A percentile compares a stretch with the other conserved stretches of the same genome.
Conservation (phyloP, 1,140 invertebrate species). For the Trichogramma pretiosum region DNA sequence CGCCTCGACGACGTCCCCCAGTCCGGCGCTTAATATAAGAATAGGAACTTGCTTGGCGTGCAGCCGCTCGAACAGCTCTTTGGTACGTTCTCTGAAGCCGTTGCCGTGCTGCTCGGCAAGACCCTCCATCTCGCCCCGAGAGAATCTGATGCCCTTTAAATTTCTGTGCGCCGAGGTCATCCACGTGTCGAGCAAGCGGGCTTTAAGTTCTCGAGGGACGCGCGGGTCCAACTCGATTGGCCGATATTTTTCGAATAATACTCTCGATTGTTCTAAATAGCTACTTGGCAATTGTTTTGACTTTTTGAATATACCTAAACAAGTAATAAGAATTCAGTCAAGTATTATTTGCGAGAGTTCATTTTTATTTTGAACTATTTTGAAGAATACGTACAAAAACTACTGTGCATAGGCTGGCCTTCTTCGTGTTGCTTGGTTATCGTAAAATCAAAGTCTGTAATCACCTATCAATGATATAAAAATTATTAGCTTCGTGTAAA, state of each 20-base stretch:
- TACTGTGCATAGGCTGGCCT: conserved; percentile 69
- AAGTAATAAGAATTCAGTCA: background rate
- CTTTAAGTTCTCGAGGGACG: background rate
- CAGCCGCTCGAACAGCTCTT: conserved; percentile 61
- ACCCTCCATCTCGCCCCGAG: conserved; percentile 26
- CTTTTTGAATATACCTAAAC: background rate
- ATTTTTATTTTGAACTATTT: background rate
- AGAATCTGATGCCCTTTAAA: conserved; percentile 33
- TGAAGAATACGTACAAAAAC: conserved; percentile 52
- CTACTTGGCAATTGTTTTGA: background rate
- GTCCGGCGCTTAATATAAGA: conserved; percentile 86
- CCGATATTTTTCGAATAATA: background rate
- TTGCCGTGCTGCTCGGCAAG: conserved; percentile 31
- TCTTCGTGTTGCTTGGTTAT: conserved; percentile 37
- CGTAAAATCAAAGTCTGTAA: conserved; percentile 37
- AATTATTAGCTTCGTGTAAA: background rate
- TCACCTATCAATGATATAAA: conserved; percentile 24
- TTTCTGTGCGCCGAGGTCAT: conserved; percentile 48
- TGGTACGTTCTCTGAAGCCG: conserved; percentile 59
- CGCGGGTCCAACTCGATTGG: background rate
- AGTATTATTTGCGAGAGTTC: background rate
- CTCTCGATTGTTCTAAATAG: background rate
- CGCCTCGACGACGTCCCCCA: conserved; percentile 75
- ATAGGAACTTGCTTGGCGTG: conserved; percentile 63
- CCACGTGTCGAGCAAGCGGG: background rate